Evolutionary conservation across 2,797 vertebrate species (phyloP), one percentile per base, ranked within the genome.

Genomic region (Jordanella pulchra): DNA sequence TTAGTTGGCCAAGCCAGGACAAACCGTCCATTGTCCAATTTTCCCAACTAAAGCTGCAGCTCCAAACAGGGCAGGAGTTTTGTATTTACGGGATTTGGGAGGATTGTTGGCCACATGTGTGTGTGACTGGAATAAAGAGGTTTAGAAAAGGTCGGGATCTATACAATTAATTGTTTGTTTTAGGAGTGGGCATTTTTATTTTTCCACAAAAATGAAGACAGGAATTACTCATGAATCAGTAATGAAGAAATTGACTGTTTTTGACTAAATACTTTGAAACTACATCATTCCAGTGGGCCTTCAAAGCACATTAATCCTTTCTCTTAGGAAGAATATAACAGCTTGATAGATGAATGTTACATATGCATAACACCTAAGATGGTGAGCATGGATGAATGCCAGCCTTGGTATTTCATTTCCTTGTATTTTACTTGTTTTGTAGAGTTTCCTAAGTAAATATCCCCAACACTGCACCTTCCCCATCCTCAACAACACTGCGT

Each of bases 11-110:
- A 14, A 67, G 73, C 75, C 54, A 30, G 85, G 87, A 93, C 92
- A 92, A 87, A 83, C 82, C 70, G 50, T 28, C 87, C 80, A 88
- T 92, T 93, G 91, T 93, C 85, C 83, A 72, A 69, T 51, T 78
- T 56, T 86, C 80, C 71, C 74, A 88, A 83, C 86, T 88, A 85
- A 89, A 89, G 73, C 84, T 71, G 73, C 2, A 61, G 73, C 69
- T 79, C 76, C 74, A 25, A 77, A 73, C 71, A 66, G 75, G 55
- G 70, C 82, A 77, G 80, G 83, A 73, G 75, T 72, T 80, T 76
- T 77, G 88, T 80, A 72, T 90, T 86, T 69, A 80, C 83, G 86
- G 84, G 84, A 89, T 90, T 92, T 88, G 4, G 70, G 70, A 42
- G 77, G 80, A 84, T 84, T 90, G 77, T 42, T 45, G 21, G 32